These are phyloP conservation scores for Potorous gilbertii DNA, from an alignment of 2,797 vertebrate species.

Conservation along the genomic window DNA sequence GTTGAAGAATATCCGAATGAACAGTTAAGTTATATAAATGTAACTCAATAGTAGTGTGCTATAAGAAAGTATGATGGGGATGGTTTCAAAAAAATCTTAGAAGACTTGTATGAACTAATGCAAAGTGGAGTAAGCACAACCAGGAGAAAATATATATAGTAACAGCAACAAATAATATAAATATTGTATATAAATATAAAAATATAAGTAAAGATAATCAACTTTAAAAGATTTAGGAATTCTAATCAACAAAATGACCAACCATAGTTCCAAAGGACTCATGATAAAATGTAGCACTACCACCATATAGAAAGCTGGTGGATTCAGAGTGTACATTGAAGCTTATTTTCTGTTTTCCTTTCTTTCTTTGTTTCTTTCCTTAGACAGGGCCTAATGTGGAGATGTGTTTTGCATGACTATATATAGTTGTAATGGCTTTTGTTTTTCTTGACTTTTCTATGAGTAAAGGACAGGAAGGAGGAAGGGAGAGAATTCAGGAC, in stretches of 20 bases:
- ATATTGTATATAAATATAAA: too few species aligned
- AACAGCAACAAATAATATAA: neutral
- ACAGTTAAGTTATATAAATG: neutral
- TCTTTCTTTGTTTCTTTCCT: neutral
- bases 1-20: neutral
- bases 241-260: neutral
- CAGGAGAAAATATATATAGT: neutral
- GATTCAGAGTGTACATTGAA: neutral
- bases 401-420: neutral
- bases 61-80: neutral
- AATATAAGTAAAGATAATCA: neutral
- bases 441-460: neutral
- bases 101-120: neutral
- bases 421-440: neutral
- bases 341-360: neutral
- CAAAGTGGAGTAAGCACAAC: neutral
- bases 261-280: neutral
- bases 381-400: neutral
- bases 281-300: neutral
- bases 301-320: neutral
- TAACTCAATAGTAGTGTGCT: neutral
- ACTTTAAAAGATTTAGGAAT: neutral
- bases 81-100: neutral
- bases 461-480: neutral
- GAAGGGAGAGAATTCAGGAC: neutral